Evolutionary conservation across 2,888 invertebrate species (phyloP).

Genomic region (Sphaeridia pumilis): DNA sequence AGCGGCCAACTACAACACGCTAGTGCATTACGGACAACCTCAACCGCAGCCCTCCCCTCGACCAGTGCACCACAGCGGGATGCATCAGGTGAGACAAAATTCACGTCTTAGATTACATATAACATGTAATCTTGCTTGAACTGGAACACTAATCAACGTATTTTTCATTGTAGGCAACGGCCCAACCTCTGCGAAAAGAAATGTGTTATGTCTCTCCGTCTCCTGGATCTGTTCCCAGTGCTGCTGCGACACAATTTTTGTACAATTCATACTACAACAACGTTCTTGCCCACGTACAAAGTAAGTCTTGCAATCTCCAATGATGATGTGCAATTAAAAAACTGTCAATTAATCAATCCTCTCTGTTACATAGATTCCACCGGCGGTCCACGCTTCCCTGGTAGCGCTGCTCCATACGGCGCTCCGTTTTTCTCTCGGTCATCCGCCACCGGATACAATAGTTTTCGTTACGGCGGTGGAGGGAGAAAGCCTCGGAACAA

Average conservation of each 20-base stretch:
- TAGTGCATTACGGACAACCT: slow-evolving; percentile 14
- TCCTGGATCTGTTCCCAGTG: slow-evolving; percentile 7
- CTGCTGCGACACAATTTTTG: slow-evolving; percentile 7
- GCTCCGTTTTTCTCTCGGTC: slow-evolving; percentile 14
- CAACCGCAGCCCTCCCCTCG: slow-evolving; percentile 10
- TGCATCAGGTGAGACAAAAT: slow-evolving; percentile 18
- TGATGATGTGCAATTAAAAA: neutral
- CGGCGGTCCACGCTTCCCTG: slow-evolving; percentile 14
- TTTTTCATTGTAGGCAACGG: slow-evolving; percentile 1
- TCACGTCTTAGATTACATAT: neutral
- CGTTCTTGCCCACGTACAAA: slow-evolving; percentile 15
- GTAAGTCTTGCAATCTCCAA: neutral
- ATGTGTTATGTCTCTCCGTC: slow-evolving; percentile 15
- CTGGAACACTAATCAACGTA: neutral
- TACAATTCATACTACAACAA: slow-evolving; percentile 15
- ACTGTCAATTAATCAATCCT: neutral
- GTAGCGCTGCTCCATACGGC: slow-evolving; percentile 10
- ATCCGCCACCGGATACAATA: slow-evolving; percentile 8
- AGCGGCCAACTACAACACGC: slow-evolving; percentile 11
- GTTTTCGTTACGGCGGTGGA: slow-evolving; percentile 8
- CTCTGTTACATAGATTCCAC: slow-evolving; percentile 4
- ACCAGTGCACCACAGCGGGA: slow-evolving; percentile 10
- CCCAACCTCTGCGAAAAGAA: slow-evolving; percentile 10
- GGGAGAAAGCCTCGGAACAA: slow-evolving; percentile 8
- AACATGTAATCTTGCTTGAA: neutral